Conservation (phyloP, 1,140 invertebrate species). For the Wiebesia pumilae region DNA sequence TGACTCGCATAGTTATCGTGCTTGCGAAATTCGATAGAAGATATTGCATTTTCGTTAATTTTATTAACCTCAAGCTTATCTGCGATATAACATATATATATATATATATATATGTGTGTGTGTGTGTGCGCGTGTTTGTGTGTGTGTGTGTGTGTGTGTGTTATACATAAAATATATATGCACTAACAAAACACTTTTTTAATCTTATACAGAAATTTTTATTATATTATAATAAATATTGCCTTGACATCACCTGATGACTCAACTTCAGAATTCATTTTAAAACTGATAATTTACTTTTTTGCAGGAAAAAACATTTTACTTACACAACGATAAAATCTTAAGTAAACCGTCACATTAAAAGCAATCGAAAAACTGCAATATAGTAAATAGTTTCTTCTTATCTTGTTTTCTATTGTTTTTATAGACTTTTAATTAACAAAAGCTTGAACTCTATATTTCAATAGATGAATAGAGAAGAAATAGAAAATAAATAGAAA, state of each 20-base stretch:
- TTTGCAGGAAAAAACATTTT: neutral
- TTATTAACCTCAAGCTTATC: constrained; percentile 7
- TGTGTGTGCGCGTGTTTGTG: no score
- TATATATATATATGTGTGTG: no score
- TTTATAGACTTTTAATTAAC: neutral
- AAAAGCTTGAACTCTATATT: neutral
- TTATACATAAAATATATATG: neutral
- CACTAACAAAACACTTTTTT: neutral
- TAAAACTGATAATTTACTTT: neutral
- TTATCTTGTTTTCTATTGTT: constrained; percentile 7
- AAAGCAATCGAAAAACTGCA: neutral
- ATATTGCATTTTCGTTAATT: neutral
- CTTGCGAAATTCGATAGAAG: neutral
- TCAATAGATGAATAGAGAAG: no score
- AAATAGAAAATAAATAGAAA: no score
- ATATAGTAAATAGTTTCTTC: neutral
- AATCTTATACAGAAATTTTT: neutral
- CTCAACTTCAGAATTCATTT: neutral
- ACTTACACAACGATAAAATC: neutral
- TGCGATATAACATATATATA: no score
- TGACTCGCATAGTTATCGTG: neutral
- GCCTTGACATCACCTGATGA: neutral
- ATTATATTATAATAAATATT: neutral
- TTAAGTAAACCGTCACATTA: neutral
- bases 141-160: no score